Evolutionary conservation across 2,888 invertebrate species (phyloP).

Genomic region (Pandemis heparana): DNA sequence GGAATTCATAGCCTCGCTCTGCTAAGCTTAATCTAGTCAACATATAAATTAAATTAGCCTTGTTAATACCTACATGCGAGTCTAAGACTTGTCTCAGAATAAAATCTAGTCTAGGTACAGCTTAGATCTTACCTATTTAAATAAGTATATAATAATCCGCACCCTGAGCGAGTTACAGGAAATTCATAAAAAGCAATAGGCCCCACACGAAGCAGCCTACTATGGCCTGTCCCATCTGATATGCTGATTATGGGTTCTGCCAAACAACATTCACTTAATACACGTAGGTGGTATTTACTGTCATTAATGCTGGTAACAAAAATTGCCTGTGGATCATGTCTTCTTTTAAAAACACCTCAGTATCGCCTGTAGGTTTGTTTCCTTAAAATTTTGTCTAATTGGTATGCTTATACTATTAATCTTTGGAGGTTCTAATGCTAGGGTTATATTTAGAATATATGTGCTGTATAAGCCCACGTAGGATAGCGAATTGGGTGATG

Average conservation of each 20-base stretch:
- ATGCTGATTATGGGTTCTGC: conserved; percentile 34
- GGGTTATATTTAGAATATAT: not conserved
- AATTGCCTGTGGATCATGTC: conserved; percentile 13
- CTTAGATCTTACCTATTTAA: not conserved
- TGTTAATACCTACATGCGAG: not conserved
- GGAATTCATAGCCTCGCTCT: not conserved
- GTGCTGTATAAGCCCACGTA: not conserved
- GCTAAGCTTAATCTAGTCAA: not conserved
- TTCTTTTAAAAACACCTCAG: conserved; percentile 8
- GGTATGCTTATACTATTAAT: not conserved
- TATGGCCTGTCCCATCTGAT: conserved; percentile 26
- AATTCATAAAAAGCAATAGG: conserved; percentile 31
- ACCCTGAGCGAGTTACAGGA: conserved; percentile 17
- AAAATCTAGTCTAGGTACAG: not conserved
- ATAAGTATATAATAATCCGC: conserved; percentile 8
- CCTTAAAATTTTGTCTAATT: not conserved
- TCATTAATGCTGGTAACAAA: conserved; percentile 18
- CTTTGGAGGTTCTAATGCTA: not conserved
- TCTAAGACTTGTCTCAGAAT: conserved; percentile 4
- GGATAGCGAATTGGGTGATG: not conserved
- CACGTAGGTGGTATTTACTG: conserved; percentile 35
- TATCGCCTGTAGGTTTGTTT: not conserved
- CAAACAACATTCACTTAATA: conserved; percentile 38
- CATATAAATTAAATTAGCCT: conserved; percentile 2
- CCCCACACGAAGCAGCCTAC: conserved; percentile 37